phyloP scores from a whole-genome alignment of 2,113 vertebrate genomes.

The Paramisgurnus dabryanus region DNA sequence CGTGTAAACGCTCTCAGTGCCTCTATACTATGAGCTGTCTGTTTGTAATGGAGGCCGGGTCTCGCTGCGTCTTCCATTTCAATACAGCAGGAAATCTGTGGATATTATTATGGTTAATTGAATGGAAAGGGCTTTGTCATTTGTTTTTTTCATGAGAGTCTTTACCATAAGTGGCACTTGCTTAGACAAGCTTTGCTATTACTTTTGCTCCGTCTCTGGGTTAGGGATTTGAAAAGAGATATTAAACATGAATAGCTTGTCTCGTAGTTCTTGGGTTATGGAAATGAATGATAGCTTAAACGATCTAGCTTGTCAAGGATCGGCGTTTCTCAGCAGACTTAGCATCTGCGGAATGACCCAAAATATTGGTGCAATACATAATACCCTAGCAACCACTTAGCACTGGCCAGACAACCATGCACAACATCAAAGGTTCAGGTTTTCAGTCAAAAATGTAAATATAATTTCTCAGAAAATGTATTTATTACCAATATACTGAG shows the following conservation, averaged over 20 bases:
- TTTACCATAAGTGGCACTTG: background rate
- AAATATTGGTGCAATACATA: too few relatives aligned
- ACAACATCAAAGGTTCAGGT: too few relatives aligned
- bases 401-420: too few relatives aligned
- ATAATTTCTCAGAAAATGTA: too few relatives aligned
- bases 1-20: slow-evolving; percentile 34
- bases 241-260: background rate
- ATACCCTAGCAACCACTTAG: too few relatives aligned
- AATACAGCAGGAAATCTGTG: background rate
- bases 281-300: background rate
- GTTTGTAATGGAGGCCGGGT: background rate
- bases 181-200: background rate
- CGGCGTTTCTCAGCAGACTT: too few relatives aligned
- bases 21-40: background rate
- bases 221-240: background rate
- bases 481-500: too few relatives aligned
- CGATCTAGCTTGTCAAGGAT: too few relatives aligned
- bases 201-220: background rate
- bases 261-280: too few relatives aligned
- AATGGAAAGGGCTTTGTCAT: slow-evolving; percentile 11
- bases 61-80: background rate
- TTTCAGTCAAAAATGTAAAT: too few relatives aligned
- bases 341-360: too few relatives aligned
- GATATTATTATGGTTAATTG: slow-evolving; percentile 24
- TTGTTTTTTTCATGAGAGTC: background rate